Conservation (phyloP, 2,888 invertebrate species). For the Thereva unica region DNA sequence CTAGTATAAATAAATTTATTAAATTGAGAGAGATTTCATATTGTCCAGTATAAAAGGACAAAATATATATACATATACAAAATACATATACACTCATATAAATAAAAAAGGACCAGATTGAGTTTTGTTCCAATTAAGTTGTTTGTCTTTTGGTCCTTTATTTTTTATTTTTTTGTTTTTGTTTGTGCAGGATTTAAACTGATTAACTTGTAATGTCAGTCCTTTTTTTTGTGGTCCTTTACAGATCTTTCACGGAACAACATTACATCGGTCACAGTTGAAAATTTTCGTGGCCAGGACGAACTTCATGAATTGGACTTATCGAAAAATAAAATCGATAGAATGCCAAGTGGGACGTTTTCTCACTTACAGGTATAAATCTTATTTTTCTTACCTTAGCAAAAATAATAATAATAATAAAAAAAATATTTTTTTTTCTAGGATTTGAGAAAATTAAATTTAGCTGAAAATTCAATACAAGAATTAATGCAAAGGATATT, state of each 20-base stretch:
- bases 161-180: neutral
- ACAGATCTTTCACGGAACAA: conserved; percentile 76
- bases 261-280: conserved; percentile 69
- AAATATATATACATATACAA: no score
- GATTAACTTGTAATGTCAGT: no score
- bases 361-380: conserved; percentile 63
- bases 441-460: conserved; percentile 68
- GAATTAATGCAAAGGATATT: conserved; percentile 74
- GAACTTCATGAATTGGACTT: conserved; percentile 73
- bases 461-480: conserved; percentile 70
- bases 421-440: conserved; percentile 50
- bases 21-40: neutral
- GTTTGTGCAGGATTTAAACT: no score
- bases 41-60: no score
- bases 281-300: conserved; percentile 77
- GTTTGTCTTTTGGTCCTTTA: conserved; percentile 18
- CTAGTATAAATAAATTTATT: neutral
- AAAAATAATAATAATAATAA: conserved; percentile 1
- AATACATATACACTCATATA: conserved; percentile 5
- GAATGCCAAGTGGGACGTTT: conserved; percentile 77
- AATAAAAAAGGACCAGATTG: neutral
- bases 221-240: no score
- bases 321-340: conserved; percentile 73
- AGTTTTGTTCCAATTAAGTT: conserved; percentile 41
- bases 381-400: conserved; percentile 1